phyloP scores from a whole-genome alignment of 2,888 invertebrate species.

The Ennomos fuscantarius region DNA sequence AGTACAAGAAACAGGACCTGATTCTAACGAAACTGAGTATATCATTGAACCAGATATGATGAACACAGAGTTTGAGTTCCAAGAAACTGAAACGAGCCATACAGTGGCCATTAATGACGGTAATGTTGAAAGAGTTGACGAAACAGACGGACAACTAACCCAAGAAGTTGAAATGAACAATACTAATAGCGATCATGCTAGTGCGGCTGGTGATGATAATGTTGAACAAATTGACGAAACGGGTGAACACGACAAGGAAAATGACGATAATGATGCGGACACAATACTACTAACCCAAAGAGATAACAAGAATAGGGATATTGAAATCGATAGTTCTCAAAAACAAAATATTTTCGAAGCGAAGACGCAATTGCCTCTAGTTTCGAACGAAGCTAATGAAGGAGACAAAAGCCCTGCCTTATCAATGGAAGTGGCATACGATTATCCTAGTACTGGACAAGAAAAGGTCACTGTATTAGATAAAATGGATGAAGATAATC shows the following conservation, averaged over 20 bases:
- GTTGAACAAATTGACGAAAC: slow-evolving; percentile 1
- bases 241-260: slow-evolving; percentile 3
- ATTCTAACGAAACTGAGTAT: slow-evolving; percentile 19
- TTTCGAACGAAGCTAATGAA: slow-evolving; percentile 54
- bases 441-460: slow-evolving; percentile 53
- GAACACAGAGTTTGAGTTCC: neutral
- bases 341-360: slow-evolving; percentile 53
- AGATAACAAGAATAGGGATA: slow-evolving; percentile 1
- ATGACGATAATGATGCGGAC: slow-evolving; percentile 2
- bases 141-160: slow-evolving; percentile 5
- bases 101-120: neutral
- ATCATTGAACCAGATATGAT: slow-evolving; percentile 16
- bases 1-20: slow-evolving; percentile 20
- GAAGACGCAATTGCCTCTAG: slow-evolving; percentile 58
- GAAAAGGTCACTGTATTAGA: slow-evolving; percentile 59
- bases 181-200: slow-evolving; percentile 3
- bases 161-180: neutral
- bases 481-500: slow-evolving; percentile 65
- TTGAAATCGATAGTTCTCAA: slow-evolving; percentile 9
- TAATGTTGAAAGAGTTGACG: neutral
- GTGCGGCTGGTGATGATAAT: neutral
- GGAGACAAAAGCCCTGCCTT: slow-evolving; percentile 51
- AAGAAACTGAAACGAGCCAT: neutral
- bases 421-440: slow-evolving; percentile 68
- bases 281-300: slow-evolving; percentile 2